Percentiles rank a stretch among this genome's conserved stretches.
These are phyloP conservation scores for Protobothrops flavoviridis DNA, from an alignment of 2,113 vertebrate genomes.

Conservation along the genomic window DNA sequence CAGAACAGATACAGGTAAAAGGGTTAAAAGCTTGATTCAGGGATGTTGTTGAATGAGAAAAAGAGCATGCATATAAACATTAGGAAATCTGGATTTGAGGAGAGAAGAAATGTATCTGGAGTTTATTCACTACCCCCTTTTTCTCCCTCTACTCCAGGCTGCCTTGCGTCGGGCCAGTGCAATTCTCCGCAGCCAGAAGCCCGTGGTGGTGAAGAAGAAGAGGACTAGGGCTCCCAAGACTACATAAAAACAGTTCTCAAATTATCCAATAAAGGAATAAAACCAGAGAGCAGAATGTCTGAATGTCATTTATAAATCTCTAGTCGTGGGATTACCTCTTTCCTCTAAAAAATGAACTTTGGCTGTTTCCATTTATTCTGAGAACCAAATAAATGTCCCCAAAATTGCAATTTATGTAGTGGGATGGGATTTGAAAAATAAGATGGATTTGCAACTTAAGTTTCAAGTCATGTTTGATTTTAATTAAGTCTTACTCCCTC, in stretches of 20 bases:
- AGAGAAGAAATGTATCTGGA: background rate
- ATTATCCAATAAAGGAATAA: slow-evolving; percentile 17
- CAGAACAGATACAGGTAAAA: background rate
- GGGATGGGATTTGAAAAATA: background rate
- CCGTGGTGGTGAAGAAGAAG: slow-evolving; percentile 89
- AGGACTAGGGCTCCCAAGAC: slow-evolving; percentile 83
- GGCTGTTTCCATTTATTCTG: background rate
- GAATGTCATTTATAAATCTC: background rate
- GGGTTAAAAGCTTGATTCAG: background rate
- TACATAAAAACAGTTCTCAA: slow-evolving; percentile 60
- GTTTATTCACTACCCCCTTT: no score
- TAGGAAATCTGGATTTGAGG: background rate
- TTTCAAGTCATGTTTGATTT: background rate
- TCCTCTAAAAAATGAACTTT: background rate
- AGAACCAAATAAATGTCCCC: background rate
- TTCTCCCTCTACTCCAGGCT: slow-evolving; percentile 63
- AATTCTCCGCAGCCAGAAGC: slow-evolving; percentile 91
- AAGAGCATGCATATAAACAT: background rate
- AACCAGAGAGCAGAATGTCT: background rate
- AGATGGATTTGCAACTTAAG: background rate
- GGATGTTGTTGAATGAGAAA: background rate
- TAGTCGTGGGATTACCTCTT: background rate
- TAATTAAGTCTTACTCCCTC: background rate
- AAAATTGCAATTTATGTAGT: background rate
- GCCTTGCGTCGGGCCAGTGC: slow-evolving; percentile 87